phyloP scores from a whole-genome alignment of 2,113 vertebrate species.

The Chlamydotis undulata region DNA sequence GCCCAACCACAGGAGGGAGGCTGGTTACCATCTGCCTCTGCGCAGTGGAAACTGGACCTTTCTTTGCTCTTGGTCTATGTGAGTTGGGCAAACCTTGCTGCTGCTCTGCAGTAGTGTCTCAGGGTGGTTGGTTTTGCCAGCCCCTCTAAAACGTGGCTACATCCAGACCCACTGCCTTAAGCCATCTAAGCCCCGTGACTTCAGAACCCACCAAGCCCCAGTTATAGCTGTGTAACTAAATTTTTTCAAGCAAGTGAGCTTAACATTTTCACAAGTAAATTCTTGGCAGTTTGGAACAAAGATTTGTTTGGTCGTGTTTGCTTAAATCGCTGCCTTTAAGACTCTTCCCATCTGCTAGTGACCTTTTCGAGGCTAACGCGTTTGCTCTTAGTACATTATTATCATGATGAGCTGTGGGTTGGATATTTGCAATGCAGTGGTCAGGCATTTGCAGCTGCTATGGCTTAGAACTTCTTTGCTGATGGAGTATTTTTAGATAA shows the following conservation, averaged over 20 bases:
- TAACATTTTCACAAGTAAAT: not conserved
- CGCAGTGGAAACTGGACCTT: not conserved
- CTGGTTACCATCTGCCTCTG: not conserved
- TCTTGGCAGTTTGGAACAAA: not conserved
- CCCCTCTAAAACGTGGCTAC: not conserved
- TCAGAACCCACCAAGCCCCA: not conserved
- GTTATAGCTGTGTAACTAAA: not conserved
- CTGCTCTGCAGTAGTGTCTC: not conserved
- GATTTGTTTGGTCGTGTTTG: not conserved
- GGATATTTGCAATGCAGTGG: not conserved
- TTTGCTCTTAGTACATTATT: not conserved
- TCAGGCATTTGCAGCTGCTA: not conserved
- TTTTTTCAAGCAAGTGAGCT: not conserved
- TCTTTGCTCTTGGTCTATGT: not conserved
- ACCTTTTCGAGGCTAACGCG: not conserved
- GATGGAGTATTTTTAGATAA: not conserved
- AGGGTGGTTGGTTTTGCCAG: not conserved
- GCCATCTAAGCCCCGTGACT: not conserved
- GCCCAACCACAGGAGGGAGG: not conserved
- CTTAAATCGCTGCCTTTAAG: not conserved
- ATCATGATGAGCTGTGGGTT: not conserved
- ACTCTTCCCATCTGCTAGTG: not conserved
- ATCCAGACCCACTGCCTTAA: not conserved
- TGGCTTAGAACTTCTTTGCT: not conserved
- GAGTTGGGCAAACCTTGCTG: not conserved